Base-by-base conservation (phyloP, 2,113 vertebrate species). In the Haliaeetus leucogaster region DNA sequence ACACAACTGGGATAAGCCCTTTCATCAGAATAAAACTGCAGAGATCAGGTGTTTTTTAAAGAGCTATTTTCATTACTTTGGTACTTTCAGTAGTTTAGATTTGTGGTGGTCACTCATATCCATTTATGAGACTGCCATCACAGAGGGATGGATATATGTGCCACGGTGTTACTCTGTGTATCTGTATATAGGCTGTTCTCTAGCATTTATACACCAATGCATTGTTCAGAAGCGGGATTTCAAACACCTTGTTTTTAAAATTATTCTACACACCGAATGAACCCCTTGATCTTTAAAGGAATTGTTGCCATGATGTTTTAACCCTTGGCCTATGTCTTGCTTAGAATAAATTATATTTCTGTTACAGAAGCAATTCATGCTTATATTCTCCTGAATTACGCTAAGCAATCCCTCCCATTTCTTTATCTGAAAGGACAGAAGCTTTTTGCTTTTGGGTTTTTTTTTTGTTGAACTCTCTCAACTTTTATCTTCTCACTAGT, bases 141-240 rank as follows among this genome's bases (percentile, higher is more conserved):
- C 21, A 2, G 3, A 47, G 50, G 68, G 30, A n/a, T 65, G n/a
- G 55, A 80, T 47, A 5, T 7, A 70, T 1, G 9, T 0, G 2
- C 50, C 43, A 36, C 13, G 3, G 3, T 20, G 16, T 86, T 74
- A 52, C 9, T 52, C 38, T 72, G 14, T 81, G 11, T 80, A 6
- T 65, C 58, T 83, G 3, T 47, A 16, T 56, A n/a, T 18, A 61
- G 36, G 18, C 15, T 48, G 6, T 86, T 71, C 27, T 17, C 32
- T 20, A 77, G 20, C 15, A 30, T 73, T 87, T 93, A 17, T 58
- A 47, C 13, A 66, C 23, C 63, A 74, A 0, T 14, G 9, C 17
- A 72, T 66, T 72, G 21, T 72, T 78, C 72, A 65, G 68, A 86
- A 92, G 42, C 71, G 36, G 15, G 8, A 27, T 65, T 89, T 95